phyloP scores from a whole-genome alignment of 1,140 invertebrate genomes.

The Zaprionus taronus region DNA sequence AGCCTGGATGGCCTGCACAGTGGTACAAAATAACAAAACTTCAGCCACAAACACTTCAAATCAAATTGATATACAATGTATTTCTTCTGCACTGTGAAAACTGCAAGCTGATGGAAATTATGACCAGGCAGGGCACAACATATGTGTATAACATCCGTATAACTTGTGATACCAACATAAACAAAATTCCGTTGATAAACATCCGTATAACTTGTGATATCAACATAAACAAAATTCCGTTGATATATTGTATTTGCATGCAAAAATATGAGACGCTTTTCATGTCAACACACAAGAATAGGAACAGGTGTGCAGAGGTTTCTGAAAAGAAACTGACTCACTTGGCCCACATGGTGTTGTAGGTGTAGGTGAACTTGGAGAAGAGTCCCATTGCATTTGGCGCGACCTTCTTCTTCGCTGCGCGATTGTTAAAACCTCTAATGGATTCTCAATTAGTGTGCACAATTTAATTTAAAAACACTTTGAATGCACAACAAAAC shows the following conservation, averaged over 20 bases:
- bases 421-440: slow-evolving; percentile 42
- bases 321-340: slow-evolving; percentile 38
- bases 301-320: background rate
- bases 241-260: slow-evolving; percentile 3
- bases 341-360: slow-evolving; percentile 69
- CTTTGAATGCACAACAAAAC: too few relatives aligned
- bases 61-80: too few relatives aligned
- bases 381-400: slow-evolving; percentile 63
- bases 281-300: background rate
- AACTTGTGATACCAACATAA: background rate
- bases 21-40: background rate
- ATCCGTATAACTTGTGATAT: background rate
- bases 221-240: slow-evolving; percentile 11
- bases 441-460: slow-evolving; percentile 71
- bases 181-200: slow-evolving; percentile 14
- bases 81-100: too few relatives aligned
- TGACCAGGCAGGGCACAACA: background rate
- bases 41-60: too few relatives aligned
- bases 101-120: background rate
- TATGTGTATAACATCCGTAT: background rate
- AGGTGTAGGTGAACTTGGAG: slow-evolving; percentile 72
- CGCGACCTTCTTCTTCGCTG: background rate
- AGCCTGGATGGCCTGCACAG: background rate
- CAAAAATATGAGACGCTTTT: background rate
- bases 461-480: background rate